Conservation (phyloP, 2,888 invertebrate genomes). For the Rotaria socialis region DNA sequence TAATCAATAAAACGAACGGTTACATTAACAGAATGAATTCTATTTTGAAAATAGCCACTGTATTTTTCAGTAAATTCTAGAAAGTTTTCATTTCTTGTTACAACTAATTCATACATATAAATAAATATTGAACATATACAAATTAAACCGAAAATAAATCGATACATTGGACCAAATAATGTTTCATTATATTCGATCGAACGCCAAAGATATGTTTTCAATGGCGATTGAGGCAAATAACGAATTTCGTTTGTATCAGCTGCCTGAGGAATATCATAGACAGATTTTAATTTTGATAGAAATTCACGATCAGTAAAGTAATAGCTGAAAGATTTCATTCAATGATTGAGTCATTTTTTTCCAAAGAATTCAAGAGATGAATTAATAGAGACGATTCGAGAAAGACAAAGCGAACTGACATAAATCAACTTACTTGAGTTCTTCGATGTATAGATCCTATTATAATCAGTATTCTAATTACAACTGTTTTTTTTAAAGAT, state of each 20-base stretch:
- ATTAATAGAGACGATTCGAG: no score
- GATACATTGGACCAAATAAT: not conserved
- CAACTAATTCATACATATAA: not conserved
- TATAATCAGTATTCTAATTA: not conserved
- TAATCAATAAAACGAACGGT: not conserved
- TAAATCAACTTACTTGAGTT: not conserved
- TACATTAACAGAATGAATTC: not conserved
- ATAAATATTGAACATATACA: not conserved
- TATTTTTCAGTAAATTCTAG: not conserved
- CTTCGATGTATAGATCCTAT: not conserved
- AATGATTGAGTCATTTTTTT: no score
- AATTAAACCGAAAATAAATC: constrained; percentile 3
- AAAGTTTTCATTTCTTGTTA: not conserved
- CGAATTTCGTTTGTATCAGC: not conserved
- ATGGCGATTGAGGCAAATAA: not conserved
- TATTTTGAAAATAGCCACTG: not conserved
- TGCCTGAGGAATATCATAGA: not conserved
- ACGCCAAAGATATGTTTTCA: not conserved
- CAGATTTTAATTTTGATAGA: not conserved
- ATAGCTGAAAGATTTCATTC: not conserved
- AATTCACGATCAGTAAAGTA: not conserved
- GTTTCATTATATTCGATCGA: constrained; percentile 25
- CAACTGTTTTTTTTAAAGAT: not conserved
- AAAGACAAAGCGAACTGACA: no score
- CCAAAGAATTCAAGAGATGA: no score